Evolutionary conservation across 2,888 invertebrate species (phyloP).

Genomic region (Gandaritis pyraliata): DNA sequence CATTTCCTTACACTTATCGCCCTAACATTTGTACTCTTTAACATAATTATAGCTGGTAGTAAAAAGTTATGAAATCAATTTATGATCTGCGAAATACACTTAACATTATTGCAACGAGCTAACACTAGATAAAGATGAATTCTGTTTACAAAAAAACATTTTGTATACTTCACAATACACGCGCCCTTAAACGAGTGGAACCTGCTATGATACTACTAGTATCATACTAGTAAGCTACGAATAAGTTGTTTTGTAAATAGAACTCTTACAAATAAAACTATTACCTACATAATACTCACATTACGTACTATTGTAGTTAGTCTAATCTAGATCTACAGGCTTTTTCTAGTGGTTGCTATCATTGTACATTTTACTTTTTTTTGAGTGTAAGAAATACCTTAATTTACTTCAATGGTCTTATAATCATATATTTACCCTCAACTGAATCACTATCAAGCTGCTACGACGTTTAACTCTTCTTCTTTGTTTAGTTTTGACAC

Average conservation of each 20-base stretch:
- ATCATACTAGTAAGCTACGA: too few relatives aligned
- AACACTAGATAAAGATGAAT: constrained; percentile 24
- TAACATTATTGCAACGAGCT: constrained; percentile 37
- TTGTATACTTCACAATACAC: too few relatives aligned
- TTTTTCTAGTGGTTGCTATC: constrained; percentile 44
- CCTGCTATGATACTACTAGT: too few relatives aligned
- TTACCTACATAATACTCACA: constrained; percentile 38
- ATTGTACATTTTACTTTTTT: constrained; percentile 29
- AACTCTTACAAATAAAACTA: constrained; percentile 19
- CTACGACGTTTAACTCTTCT: too few relatives aligned
- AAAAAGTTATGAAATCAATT: constrained; percentile 5
- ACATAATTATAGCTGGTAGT: constrained; percentile 9
- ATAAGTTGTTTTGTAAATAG: constrained; percentile 13
- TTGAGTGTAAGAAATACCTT: constrained; percentile 28
- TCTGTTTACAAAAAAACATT: constrained; percentile 20
- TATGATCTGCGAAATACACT: constrained; percentile 16
- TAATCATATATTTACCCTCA: too few relatives aligned
- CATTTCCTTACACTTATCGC: constrained; percentile 16
- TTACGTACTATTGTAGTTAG: constrained; percentile 35
- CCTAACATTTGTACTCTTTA: constrained; percentile 23
- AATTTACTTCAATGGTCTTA: background rate
- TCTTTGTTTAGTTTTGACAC: too few relatives aligned
- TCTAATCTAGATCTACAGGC: constrained; percentile 45
- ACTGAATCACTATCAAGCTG: too few relatives aligned
- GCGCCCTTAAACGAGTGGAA: too few relatives aligned